Percentiles rank a stretch among this genome's conserved stretches.
Evolutionary conservation across 2,888 invertebrate species (phyloP).

Genomic region (Portevinia maculata): DNA sequence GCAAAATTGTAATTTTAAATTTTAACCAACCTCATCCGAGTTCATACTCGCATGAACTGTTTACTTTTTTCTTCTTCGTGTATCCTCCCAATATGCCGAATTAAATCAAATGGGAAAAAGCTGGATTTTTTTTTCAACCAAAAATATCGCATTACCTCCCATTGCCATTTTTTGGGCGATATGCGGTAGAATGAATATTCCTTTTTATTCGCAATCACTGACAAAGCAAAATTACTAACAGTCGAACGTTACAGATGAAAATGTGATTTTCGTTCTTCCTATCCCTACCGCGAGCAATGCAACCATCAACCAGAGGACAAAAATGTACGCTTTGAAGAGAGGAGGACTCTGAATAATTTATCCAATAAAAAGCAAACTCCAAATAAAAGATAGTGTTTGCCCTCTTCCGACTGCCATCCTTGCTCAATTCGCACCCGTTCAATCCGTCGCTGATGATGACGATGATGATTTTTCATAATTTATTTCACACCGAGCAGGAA

Average conservation of each 20-base stretch:
- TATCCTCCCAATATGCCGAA: slow-evolving; percentile 11
- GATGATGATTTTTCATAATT: slow-evolving; percentile 66
- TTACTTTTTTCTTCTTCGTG: slow-evolving; percentile 5
- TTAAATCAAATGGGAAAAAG: slow-evolving; percentile 35
- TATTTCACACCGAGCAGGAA: slow-evolving; percentile 43
- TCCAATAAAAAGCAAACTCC: slow-evolving; percentile 27
- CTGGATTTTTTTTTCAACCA: not conserved
- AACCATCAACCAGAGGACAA: slow-evolving; percentile 29
- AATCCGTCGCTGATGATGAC: slow-evolving; percentile 20
- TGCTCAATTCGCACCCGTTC: slow-evolving; percentile 1
- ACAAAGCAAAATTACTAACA: slow-evolving; percentile 60
- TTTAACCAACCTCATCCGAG: slow-evolving; percentile 54
- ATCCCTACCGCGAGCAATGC: slow-evolving; percentile 3
- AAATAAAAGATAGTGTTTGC: slow-evolving; percentile 43
- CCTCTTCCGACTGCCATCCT: not conserved
- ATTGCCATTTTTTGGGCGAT: not conserved
- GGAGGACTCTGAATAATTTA: slow-evolving; percentile 47
- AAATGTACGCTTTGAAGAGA: not conserved
- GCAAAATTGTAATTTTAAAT: slow-evolving; percentile 52
- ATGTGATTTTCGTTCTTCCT: slow-evolving; percentile 37
- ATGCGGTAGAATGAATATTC: not conserved
- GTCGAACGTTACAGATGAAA: slow-evolving; percentile 57
- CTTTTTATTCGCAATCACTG: slow-evolving; percentile 24
- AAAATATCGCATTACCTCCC: slow-evolving; percentile 10
- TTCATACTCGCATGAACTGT: slow-evolving; percentile 32